A percentile compares a stretch with the other conserved stretches of the same genome.
Conservation (phyloP, 2,888 invertebrate species). For the Notocelia uddmanniana region DNA sequence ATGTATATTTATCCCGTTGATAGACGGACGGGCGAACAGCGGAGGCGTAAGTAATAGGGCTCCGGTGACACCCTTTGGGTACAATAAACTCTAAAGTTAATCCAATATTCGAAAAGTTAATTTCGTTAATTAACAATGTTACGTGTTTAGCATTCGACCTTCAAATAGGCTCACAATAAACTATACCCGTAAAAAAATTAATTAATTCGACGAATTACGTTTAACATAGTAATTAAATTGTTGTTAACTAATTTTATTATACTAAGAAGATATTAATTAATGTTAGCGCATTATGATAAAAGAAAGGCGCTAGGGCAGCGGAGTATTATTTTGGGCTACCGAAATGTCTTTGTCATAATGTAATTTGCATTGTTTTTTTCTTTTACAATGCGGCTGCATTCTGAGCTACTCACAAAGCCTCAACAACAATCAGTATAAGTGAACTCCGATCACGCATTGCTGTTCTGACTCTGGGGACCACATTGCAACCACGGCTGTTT, state of each 20-base stretch:
- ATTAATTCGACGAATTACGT: slow-evolving; percentile 31
- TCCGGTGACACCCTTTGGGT: no score
- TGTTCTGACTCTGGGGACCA: not conserved
- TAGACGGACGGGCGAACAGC: no score
- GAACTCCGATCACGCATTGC: not conserved
- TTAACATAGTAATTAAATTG: slow-evolving; percentile 17
- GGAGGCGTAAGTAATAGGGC: no score
- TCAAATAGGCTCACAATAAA: slow-evolving; percentile 13
- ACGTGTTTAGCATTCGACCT: not conserved
- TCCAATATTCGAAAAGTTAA: no score
- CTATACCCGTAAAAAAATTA: slow-evolving; percentile 16
- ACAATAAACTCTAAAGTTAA: no score
- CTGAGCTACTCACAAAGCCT: not conserved
- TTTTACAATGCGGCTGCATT: slow-evolving; percentile 1
- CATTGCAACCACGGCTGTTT: no score
- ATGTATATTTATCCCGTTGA: no score
- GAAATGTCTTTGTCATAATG: slow-evolving; percentile 8
- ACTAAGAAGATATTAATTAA: slow-evolving; percentile 4
- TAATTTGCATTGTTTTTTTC: slow-evolving; percentile 3
- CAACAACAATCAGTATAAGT: not conserved
- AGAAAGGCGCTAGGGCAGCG: no score
- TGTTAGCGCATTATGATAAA: no score
- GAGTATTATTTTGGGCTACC: slow-evolving; percentile 4
- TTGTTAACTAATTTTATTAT: slow-evolving; percentile 2
- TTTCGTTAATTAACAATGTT: no score